Percentiles rank a stretch among this genome's conserved stretches.
Evolutionary conservation across 2,113 vertebrate species (phyloP).

Genomic region (Strix aluco): DNA sequence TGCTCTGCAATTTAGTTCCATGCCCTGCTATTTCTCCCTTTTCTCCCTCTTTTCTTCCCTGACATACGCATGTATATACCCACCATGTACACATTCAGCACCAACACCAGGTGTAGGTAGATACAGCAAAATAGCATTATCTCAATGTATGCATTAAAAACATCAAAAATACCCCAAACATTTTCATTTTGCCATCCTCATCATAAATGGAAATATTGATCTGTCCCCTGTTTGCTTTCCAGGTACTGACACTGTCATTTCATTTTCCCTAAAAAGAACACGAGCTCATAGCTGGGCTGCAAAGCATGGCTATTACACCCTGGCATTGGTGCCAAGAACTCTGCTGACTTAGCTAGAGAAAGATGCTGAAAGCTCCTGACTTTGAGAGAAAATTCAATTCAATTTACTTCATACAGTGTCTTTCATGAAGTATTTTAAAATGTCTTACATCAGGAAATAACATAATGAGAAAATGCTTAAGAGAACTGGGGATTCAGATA

Average conservation of each 20-base stretch:
- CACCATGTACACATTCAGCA: neutral
- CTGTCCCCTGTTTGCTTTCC: conserved; percentile 44
- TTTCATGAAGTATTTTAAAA: conserved; percentile 48
- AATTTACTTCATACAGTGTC: conserved; percentile 46
- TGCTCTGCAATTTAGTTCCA: conserved; percentile 51
- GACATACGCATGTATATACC: neutral
- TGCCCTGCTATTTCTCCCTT: conserved; percentile 48
- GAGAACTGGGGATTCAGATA: conserved; percentile 25
- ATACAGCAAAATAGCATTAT: neutral
- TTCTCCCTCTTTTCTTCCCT: conserved; percentile 24
- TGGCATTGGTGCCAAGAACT: conserved; percentile 48
- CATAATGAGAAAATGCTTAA: conserved; percentile 58
- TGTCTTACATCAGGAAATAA: conserved; percentile 49
- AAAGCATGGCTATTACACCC: conserved; percentile 21
- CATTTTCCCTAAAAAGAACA: conserved; percentile 45
- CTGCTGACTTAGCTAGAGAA: conserved; percentile 67
- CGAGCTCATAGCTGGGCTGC: conserved; percentile 15
- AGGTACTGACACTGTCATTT: conserved; percentile 51
- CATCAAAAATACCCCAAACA: neutral
- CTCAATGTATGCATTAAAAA: neutral
- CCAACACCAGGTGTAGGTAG: conserved; percentile 1
- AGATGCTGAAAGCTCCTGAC: conserved; percentile 59
- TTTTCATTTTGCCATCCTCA: neutral
- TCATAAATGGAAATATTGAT: conserved; percentile 28
- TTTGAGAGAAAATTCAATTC: conserved; percentile 52